Evolutionary conservation across 2,113 vertebrate species (phyloP).

Genomic region (Podocnemis expansa): DNA sequence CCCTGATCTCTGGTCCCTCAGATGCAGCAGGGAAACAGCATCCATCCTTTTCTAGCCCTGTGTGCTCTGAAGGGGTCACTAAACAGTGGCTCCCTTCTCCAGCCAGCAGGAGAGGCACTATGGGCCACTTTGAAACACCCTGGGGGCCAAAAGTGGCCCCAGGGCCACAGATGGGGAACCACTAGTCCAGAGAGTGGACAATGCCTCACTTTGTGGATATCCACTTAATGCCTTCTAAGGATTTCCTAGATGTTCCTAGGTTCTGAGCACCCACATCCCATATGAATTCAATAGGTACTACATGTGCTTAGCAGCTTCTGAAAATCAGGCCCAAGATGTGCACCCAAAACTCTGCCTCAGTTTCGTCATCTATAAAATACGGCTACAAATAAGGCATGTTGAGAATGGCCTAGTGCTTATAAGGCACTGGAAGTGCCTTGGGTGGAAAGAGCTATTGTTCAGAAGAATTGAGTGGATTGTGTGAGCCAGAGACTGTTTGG

Average conservation of each 20-base stretch:
- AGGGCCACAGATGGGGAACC: too few species aligned
- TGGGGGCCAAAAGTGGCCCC: too few species aligned
- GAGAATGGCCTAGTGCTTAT: neutral
- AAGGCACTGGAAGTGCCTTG: neutral
- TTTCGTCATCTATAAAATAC: neutral
- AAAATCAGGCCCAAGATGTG: neutral
- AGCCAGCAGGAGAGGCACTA: too few species aligned
- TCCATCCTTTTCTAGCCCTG: too few species aligned
- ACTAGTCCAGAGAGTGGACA: neutral
- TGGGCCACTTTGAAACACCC: too few species aligned
- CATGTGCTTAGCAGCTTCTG: neutral
- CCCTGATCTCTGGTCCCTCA: too few species aligned
- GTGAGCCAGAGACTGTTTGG: neutral
- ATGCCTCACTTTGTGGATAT: neutral
- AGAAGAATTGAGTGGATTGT: neutral
- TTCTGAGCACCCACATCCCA: neutral
- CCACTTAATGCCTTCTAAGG: neutral
- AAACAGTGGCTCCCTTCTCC: too few species aligned
- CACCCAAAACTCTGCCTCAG: neutral
- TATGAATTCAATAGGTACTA: neutral
- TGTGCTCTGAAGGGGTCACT: too few species aligned
- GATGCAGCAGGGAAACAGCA: too few species aligned
- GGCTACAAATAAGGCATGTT: neutral
- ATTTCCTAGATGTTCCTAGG: neutral
- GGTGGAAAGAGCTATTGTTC: neutral